Evolutionary conservation across 2,888 invertebrate species (phyloP).

Genomic region (Brachylomia viminalis): DNA sequence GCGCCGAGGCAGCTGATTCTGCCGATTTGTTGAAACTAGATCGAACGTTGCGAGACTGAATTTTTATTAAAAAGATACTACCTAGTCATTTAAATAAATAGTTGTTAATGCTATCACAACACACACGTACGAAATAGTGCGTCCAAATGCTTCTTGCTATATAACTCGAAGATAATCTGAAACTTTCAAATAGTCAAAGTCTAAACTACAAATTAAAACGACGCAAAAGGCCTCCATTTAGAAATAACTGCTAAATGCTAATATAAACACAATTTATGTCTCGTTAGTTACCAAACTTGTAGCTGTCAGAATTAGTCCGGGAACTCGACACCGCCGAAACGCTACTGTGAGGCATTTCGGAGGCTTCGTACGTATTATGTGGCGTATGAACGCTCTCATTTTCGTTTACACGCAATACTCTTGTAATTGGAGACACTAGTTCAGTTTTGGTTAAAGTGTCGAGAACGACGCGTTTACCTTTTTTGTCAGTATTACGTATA

Average conservation of each 20-base stretch:
- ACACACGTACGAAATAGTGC: not conserved
- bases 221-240: not conserved
- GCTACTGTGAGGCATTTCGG: slow-evolving; percentile 88
- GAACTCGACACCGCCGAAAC: slow-evolving; percentile 85
- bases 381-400: slow-evolving; percentile 80
- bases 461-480: slow-evolving; percentile 50
- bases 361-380: slow-evolving; percentile 86
- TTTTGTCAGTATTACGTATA: slow-evolving; percentile 7
- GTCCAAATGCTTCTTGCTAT: not conserved
- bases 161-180: not conserved
- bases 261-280: slow-evolving; percentile 37
- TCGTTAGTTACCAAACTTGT: slow-evolving; percentile 53
- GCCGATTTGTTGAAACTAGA: slow-evolving; percentile 62
- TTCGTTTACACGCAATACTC: slow-evolving; percentile 85
- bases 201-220: not conserved
- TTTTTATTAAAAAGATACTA: slow-evolving; percentile 27
- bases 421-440: slow-evolving; percentile 80
- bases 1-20: slow-evolving; percentile 64
- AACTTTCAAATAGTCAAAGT: not conserved
- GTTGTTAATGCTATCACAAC: not conserved
- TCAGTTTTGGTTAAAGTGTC: slow-evolving; percentile 60
- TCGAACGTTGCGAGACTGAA: slow-evolving; percentile 44
- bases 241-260: slow-evolving; percentile 5
- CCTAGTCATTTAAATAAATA: slow-evolving; percentile 26
- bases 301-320: slow-evolving; percentile 70